phyloP scores from a whole-genome alignment of 2,888 invertebrate genomes.

The Mylabris sibirica region DNA sequence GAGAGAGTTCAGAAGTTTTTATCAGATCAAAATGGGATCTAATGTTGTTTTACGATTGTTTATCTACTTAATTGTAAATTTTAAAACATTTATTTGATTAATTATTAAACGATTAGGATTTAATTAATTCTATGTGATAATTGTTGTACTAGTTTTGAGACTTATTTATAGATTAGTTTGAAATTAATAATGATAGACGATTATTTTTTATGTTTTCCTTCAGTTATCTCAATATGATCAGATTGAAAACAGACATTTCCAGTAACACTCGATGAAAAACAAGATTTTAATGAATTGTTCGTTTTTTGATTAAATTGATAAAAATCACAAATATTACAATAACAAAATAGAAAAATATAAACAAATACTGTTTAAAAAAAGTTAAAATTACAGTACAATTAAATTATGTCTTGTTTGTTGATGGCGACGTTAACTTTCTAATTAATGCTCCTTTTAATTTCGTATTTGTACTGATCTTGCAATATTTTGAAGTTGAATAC shows the following conservation, averaged over 20 bases:
- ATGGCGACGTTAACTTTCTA: background rate
- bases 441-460: background rate
- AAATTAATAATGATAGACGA: background rate
- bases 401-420: too few species aligned
- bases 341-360: too few species aligned
- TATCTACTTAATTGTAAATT: background rate
- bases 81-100: background rate
- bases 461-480: background rate
- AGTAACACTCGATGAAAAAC: too few species aligned
- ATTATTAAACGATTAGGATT: background rate
- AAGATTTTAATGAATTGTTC: too few species aligned
- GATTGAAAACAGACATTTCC: too few species aligned
- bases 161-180: background rate
- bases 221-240: too few species aligned
- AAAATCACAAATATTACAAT: background rate
- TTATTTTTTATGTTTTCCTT: background rate
- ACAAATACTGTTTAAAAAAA: too few species aligned
- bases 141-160: conserved; percentile 14
- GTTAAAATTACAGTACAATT: too few species aligned
- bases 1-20: conserved; percentile 61
- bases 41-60: background rate
- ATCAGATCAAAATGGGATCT: conserved; percentile 30
- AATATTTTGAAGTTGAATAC: background rate
- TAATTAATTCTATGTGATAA: conserved; percentile 6
- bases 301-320: too few species aligned